Evolutionary conservation across 1,140 invertebrate genomes (phyloP), one percentile per base, ranked within the genome.

Genomic region (Bombyx mandarina): DNA sequence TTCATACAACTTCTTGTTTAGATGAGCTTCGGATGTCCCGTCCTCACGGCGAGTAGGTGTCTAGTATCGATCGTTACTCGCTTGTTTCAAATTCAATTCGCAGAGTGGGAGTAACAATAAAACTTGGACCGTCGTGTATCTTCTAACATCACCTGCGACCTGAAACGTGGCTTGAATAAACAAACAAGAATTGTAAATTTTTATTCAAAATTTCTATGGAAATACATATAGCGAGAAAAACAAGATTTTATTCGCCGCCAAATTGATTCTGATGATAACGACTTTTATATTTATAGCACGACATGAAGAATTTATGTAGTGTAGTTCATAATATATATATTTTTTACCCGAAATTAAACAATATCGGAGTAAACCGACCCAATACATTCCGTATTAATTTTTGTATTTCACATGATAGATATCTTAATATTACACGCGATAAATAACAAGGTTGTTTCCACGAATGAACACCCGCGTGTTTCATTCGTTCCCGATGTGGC

Each of bases 61-160:
- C 67, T 67, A 61, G 65, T 81, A 82, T 85, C 62, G 82, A 85
- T 82, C 79, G 72, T 43, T 3, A 43, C 69, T 66, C 58, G 60
- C 67, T 76, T 80, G 71, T 82, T 84, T 84, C 73, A 82, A 86
- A 86, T 86, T 86, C 81, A 86, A 86, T 86, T 82, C 82, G 75
- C 74, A 75, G 69, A 84, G 83, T 86, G 82, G 79, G 70, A 72
- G 76, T 76, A 84, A 83, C 80, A 85, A 85, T 85, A 85, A 85
- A 85, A 83, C 65, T 67, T 64, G 71, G 70, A 65, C 63, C 72
- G 65, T 71, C 73, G 67, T 72, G 71, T 83, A 76, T 80, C 76
- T 80, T 56, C 57, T 59, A 63, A 68, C 61, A 81, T 72, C 82
- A 86, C 82, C 80, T 86, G 82, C 65, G 73, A 57, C 64, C 67